Base-by-base conservation (phyloP, 2,888 invertebrate species). In the Lithosia quadra region DNA sequence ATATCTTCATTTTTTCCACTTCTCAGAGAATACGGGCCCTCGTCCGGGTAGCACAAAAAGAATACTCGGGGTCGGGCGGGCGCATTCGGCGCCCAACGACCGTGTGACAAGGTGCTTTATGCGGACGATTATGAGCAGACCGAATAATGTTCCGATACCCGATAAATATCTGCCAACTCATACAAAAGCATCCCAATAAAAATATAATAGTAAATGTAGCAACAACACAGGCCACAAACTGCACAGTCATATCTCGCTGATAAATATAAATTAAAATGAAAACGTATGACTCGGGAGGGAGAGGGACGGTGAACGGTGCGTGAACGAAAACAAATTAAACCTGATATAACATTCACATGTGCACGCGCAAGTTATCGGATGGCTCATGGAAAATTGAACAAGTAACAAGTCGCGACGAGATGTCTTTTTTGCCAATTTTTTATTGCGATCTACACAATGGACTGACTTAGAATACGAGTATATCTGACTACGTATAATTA, bases 81-180 rank as follows among this genome's bases (percentile, higher is more conserved):
- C 90, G 91, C 90, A 91, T 92, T 92, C 89, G 92, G 91, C 92
- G 93, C 92, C 93, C 94, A 94, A 94, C 93, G 93, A 93, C 89
- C 95, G 95, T 94, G 93, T 94, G 95, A 95, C 95, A 94, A 92
- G 93, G 94, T 94, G 93, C 95, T 94, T 94, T 94, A 94, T 94
- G 94, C 91, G 90, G 90, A 92, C 92, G 94, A 93, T 94, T 94
- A 94, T 93, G 92, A 92, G 88, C 92, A 86, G 89, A 91, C 93
- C 94, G 93, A 94, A 94, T 94, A 94, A 94, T 93, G 93, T 93
- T 93, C 91, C 92, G 87, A 93, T 94, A 92, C 90, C 90, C 94
- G 95, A 95, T 95, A 95, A 95, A 95, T 95, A 95, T 94, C 95
- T 94, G 95, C 95, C 94, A 95, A 92, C 94, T 94, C 95, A 95